Evolutionary conservation across 2,888 invertebrate species (phyloP), one percentile per base, ranked within the genome.

Genomic region (Oligia strigilis): DNA sequence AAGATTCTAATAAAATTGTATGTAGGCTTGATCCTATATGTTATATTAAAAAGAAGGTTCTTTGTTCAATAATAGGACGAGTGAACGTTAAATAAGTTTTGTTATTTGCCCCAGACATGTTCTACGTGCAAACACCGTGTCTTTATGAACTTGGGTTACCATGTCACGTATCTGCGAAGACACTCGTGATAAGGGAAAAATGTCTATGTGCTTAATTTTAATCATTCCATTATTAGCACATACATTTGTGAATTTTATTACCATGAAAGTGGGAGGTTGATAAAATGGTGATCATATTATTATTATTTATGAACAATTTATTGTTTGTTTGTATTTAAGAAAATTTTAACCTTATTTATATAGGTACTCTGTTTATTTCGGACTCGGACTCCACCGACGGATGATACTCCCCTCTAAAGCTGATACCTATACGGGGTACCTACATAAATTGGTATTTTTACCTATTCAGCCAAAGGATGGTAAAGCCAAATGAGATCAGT

Each of bases 111-210:
- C 79, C 77, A 81, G 88, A 87, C 84, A 83, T 88, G 88, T 88
- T 85, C 83, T 90, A 89, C 90, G 91, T 90, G 89, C 82, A 88
- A 90, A 89, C 84, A 89, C 87, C 85, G 90, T 87, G 88, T 90
- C 90, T 92, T 93, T 93, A 93, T 92, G 93, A 93, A 91, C 90
- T 90, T 91, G 84, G 81, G 92, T 92, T 93, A 91, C 91, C 92
- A 92, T 86, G 90, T 93, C 93, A 94, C 94, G 94, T 94, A 92
- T 73, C 87, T 83, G 80, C 89, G 87, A 89, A 89, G 89, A 89
- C 90, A 89, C 91, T 91, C 89, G 89, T 88, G 88, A 90, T 89
- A 90, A 90, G 85, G 86, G 85, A 87, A 90, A 91, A 90, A 90
- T 82, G 85, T 85, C 65, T 76, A 77, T 78, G 78, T 72, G 82